Conservation (phyloP, 2,113 vertebrate species). For the Toxostoma redivivum region DNA sequence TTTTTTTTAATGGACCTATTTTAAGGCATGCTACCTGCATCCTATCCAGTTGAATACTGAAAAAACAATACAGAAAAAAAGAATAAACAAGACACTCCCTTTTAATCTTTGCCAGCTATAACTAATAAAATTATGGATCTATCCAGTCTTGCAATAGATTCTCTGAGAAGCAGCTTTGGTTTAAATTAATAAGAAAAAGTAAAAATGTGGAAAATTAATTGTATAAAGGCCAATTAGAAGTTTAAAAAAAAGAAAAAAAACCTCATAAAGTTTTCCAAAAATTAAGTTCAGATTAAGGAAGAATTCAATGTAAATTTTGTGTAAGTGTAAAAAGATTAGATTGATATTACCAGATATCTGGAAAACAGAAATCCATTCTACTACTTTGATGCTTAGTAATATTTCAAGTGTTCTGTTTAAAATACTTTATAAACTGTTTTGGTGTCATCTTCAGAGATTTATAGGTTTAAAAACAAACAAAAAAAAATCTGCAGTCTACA, state of each 20-base stretch:
- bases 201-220: background rate
- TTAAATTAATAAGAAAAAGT: background rate
- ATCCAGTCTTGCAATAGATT: background rate
- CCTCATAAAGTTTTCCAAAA: background rate
- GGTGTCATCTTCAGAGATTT: background rate
- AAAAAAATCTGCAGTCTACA: background rate
- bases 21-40: background rate
- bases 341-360: background rate
- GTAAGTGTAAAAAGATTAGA: background rate
- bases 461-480: background rate
- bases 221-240: background rate
- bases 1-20: fast-evolving
- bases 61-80: background rate
- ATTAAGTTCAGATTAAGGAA: background rate
- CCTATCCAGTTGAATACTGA: background rate
- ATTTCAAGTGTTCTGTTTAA: constrained; percentile 16
- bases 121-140: background rate
- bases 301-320: background rate
- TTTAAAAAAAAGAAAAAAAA: background rate
- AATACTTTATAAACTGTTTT: background rate
- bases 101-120: background rate
- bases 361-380: background rate
- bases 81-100: fast-evolving
- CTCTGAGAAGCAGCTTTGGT: background rate
- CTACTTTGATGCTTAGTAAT: background rate